Base-by-base conservation (phyloP, 2,797 vertebrate species). In the Picus viridis region DNA sequence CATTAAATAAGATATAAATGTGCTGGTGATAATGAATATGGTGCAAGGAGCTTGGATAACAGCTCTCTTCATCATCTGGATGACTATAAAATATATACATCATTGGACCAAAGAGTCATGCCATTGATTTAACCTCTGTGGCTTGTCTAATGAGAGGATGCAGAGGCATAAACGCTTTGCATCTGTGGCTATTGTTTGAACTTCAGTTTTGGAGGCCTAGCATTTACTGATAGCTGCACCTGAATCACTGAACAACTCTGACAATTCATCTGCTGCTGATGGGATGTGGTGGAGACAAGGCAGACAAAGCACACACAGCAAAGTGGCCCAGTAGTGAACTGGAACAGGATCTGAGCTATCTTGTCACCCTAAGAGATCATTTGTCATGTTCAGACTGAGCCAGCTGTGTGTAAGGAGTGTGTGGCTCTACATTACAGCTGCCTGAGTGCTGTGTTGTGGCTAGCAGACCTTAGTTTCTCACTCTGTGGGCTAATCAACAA, bases 401-500 rank as follows among this genome's bases (percentile, higher is more conserved):
- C 65, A 57, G 65, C 91, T 61, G 7, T 2, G 26, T 41, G 39
- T 0, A 23, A 7, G 6, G 20, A 15, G 17, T 7, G 32, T 2
- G 22, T 64, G 36, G 22, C 34, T 30, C 20, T 64, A n/a, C 53
- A 27, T 30, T 53, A 23, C 15, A 2, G 75, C 65, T 20, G 3
- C 54, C 2, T 1, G 14, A 41, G 3, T 7, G 15, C 29, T 30
- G 20, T 1, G 0, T 8, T 20, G 30, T 10, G 64, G 12, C 49
- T n/a, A 1, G 5, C 41, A 63, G 23, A 39, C 24, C 13, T 62
- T 51, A 6, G 17, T 3, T 59, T 74, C 32, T 20, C 2, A 1
- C 36, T 57, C 16, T 19, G 2, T 20, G 65, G 47, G 12, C 53
- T 81, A 17, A 43, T 32, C 49, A 34, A 12, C 41, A 11, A 2